phyloP scores from a whole-genome alignment of 2,888 invertebrate genomes.

The Kryphioiulus occultus region DNA sequence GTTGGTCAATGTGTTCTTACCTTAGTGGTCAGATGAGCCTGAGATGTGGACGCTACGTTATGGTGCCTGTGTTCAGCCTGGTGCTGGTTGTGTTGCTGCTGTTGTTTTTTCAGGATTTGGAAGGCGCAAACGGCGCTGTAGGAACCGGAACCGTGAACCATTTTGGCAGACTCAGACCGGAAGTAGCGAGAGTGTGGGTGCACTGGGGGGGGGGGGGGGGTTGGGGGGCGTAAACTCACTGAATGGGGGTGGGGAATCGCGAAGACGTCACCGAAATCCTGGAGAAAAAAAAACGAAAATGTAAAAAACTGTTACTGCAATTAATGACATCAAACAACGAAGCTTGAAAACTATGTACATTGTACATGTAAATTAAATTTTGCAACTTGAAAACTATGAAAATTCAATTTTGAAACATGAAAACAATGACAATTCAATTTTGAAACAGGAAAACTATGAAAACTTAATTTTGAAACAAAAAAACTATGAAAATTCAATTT shows the following conservation, averaged over 20 bases:
- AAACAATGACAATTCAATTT: too few species aligned
- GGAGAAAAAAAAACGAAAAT: background rate
- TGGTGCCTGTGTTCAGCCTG: background rate
- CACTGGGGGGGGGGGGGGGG: background rate
- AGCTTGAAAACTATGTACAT: background rate
- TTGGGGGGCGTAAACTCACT: background rate
- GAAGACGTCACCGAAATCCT: background rate
- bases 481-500: too few species aligned
- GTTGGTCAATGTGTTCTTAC: background rate
- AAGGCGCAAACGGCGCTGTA: slow-evolving; percentile 49
- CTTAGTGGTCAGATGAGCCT: slow-evolving; percentile 13
- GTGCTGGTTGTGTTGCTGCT: background rate
- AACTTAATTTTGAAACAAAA: too few species aligned
- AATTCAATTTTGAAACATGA: too few species aligned
- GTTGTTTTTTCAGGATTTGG: slow-evolving; percentile 37
- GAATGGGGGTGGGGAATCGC: background rate
- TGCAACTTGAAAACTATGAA: too few species aligned
- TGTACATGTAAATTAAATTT: too few species aligned
- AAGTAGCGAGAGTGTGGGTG: background rate
- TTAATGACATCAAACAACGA: background rate
- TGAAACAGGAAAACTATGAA: too few species aligned
- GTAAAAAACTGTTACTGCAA: background rate
- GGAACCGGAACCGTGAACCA: slow-evolving; percentile 49
- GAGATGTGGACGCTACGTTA: slow-evolving; percentile 26
- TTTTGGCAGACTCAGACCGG: background rate